Evolutionary conservation across 2,888 invertebrate species (phyloP), one percentile per base, ranked within the genome.

Genomic region (Morpho deidamia): DNA sequence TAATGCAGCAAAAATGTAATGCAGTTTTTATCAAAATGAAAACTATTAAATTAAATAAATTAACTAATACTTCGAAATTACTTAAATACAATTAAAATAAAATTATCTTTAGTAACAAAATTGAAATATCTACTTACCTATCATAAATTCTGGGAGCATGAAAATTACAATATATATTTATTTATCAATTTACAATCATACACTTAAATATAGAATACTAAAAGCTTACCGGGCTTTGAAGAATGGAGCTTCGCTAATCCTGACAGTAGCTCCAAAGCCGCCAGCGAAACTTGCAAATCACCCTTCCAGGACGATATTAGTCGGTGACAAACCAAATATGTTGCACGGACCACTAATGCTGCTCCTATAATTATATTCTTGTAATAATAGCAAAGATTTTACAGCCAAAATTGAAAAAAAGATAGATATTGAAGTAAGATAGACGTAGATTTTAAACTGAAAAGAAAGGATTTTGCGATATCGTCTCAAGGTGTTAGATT

Each of bases 281-380:
- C 98, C 53, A 99, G 83, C 0, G 98, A 98, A 39, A 98, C 96
- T 75, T 97, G 97, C 57, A 98, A 89, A 82, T 99, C 98, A 0
- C 96, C 95, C 86, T 97, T 98, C 98, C 98, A 99, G 0, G 97
- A 96, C 0, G 97, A 97, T 74, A 98, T 98, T 56, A 99, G 91
- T 14, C 97, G 94, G 81, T 98, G 98, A 74, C 98, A 99, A 38
- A 98, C 97, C 68, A 98, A 91, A 74, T 97, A 97, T 0, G 97
- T 97, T 7, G 98, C 96, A 56, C 97, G 93, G 0, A 97, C 96
- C 71, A 98, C 98, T 60, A 99, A 81, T 2, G 97, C 97, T 7
- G 89, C 81, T 55, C 89, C 90, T 90, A 57, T 4, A 58, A 53
- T 44, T 23, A 23, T 23, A 23, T 23, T 5, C 23, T 23, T 1